Base-by-base conservation (phyloP, 2,113 vertebrate species). In the Hippocampus guttulatus region DNA sequence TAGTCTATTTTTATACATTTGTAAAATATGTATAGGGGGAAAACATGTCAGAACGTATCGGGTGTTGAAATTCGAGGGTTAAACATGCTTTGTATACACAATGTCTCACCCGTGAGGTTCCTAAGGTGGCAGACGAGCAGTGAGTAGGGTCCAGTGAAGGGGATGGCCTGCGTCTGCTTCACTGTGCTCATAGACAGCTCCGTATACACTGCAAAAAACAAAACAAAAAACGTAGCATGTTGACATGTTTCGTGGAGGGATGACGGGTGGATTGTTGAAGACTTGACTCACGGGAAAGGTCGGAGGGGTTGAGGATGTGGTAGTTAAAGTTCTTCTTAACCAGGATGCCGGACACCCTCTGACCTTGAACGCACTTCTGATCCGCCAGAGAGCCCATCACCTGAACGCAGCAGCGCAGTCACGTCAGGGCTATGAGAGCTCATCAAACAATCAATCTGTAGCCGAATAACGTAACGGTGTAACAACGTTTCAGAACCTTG, bases 241-340 rank as follows among this genome's bases (percentile, higher is more conserved):
- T n/a, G 21, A 23, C 8, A 9, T n/a, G 18, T n/a, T n/a, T 21
- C 2, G 21, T 54, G 52, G 8, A 9, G 20, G 8, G 15, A 45
- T 41, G 21, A 65, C 2, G 30, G 60, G 33, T 40, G 33, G 4
- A 23, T 62, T 20, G 16, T 9, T 33, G 6, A 57, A 8, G 20
- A 58, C 55, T 25, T 63, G 61, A 47, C 95, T 94, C 82, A 99
- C 97, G 97, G 25, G 97, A 98, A 8, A 99, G 93, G 79, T 98
- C 96, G 43, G 94, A 97, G 0, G 97, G 95, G 71, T 95, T 94
- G 81, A 99, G 96, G 77, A 99, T 99, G 84, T 99, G 97, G 81
- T 99, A 99, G 84, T 95, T 99, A 86, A 99, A 99, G 90, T 99
- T 99, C 83, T 96, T 95, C 79, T 99, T 99, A 78, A 99, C 97